Evolutionary conservation across 2,888 invertebrate species (phyloP).

Genomic region (Lacanobia oleracea): DNA sequence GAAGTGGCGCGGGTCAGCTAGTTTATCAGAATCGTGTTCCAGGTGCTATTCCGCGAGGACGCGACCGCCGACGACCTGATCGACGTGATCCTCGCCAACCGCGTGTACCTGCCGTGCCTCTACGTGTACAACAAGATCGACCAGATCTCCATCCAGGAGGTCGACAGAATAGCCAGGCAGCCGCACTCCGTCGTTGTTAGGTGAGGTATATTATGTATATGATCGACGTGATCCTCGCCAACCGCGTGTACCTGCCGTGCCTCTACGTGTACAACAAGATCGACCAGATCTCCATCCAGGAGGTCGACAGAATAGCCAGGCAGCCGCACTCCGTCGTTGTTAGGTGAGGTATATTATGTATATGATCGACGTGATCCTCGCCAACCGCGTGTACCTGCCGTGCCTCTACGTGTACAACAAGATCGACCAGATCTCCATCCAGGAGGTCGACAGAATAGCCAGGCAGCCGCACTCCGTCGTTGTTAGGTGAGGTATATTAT

Average conservation of each 20-base stretch:
- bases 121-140: conserved; percentile 99
- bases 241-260: conserved; percentile 98
- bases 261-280: conserved; percentile 99
- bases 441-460: conserved; percentile 99
- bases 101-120: conserved; percentile 98
- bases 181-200: conserved; percentile 97
- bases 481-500: no score
- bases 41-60: conserved; percentile 98
- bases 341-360: no score
- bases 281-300: conserved; percentile 99
- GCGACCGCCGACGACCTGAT: conserved; percentile 99
- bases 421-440: conserved; percentile 99
- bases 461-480: conserved; percentile 96
- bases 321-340: conserved; percentile 97
- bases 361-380: conserved; percentile 99
- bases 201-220: no score
- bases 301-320: conserved; percentile 98
- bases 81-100: conserved; percentile 98
- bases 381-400: conserved; percentile 98
- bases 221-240: conserved; percentile 99
- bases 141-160: conserved; percentile 99
- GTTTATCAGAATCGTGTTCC: conserved; percentile 5
- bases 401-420: conserved; percentile 99
- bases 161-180: conserved; percentile 97
- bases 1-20: no score